phyloP scores from a whole-genome alignment of 2,113 vertebrate species.

The Mungos mungo region DNA sequence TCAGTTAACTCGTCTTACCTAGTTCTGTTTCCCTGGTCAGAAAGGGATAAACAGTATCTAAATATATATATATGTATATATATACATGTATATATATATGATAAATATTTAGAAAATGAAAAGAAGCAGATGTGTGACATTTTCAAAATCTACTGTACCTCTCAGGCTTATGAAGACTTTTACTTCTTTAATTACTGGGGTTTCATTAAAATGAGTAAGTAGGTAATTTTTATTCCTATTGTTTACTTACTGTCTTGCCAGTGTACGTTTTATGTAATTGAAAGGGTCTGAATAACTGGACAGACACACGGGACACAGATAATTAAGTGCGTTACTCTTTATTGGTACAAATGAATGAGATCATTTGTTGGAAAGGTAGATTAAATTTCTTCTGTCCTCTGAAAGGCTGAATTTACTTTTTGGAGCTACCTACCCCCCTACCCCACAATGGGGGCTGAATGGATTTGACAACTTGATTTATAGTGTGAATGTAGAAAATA shows the following conservation, averaged over 20 bases:
- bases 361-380: not conserved
- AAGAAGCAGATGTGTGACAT: not conserved
- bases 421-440: not conserved
- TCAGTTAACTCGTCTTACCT: not conserved
- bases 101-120: slow-evolving; percentile 2
- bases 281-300: not conserved
- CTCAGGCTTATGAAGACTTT: not conserved
- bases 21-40: not conserved
- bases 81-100: not conserved
- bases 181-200: not conserved
- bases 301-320: not conserved
- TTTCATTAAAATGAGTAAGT: slow-evolving; percentile 11
- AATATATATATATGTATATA: not conserved
- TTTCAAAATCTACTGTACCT: not conserved
- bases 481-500: not conserved
- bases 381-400: slow-evolving; percentile 36
- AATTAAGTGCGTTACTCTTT: not conserved
- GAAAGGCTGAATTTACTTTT: slow-evolving; percentile 16
- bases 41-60: not conserved
- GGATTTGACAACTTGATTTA: slow-evolving; percentile 35
- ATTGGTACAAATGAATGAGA: slow-evolving; percentile 9
- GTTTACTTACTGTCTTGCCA: not conserved
- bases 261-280: not conserved
- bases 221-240: not conserved
- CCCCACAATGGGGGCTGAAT: not conserved